These are phyloP conservation scores for Cynopterus brachyotis DNA, from an alignment of 2,113 vertebrate genomes.

Conservation along the genomic window DNA sequence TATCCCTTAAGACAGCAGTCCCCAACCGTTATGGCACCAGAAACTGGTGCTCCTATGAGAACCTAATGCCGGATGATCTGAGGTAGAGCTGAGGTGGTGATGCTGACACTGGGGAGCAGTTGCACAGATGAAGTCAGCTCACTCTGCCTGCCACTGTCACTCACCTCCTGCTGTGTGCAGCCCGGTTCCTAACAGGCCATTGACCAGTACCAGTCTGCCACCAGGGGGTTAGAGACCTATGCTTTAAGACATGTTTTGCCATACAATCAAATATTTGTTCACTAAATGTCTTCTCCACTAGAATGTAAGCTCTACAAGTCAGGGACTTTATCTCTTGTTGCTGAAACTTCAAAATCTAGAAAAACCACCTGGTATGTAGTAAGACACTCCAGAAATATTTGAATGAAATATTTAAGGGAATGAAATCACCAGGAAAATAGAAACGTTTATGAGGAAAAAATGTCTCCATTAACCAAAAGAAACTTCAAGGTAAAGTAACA, in stretches of 20 bases:
- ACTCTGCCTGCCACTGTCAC: no score
- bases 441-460: not conserved
- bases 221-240: no score
- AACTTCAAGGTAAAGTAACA: not conserved
- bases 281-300: not conserved
- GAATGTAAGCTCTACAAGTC: not conserved
- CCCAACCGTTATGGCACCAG: no score
- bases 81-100: no score
- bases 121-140: no score
- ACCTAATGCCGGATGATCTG: no score
- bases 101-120: no score
- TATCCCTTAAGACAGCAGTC: not conserved
- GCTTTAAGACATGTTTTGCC: not conserved
- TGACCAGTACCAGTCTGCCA: no score
- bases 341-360: not conserved
- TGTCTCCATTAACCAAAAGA: not conserved
- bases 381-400: constrained; percentile 8
- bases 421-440: not conserved
- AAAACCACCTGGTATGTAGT: not conserved
- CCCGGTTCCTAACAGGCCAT: no score
- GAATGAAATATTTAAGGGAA: not conserved
- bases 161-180: no score
- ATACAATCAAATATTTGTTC: not conserved
- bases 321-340: not conserved
- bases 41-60: no score